Percentiles rank a stretch among this genome's conserved stretches.
These are phyloP conservation scores for Calameuta pallipes DNA, from an alignment of 2,888 invertebrate genomes.

Conservation along the genomic window DNA sequence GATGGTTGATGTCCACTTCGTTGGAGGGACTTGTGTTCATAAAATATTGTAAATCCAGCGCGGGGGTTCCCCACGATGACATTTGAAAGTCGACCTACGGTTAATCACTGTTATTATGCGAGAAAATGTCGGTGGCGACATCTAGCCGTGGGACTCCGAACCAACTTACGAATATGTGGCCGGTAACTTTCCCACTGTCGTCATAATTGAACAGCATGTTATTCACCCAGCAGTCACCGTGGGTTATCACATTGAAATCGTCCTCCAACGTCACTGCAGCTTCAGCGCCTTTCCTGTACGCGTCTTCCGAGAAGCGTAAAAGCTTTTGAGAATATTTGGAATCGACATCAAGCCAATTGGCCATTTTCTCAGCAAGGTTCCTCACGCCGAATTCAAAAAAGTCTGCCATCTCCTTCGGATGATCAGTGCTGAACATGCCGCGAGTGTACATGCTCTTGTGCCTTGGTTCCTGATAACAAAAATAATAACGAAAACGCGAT, in stretches of 20 bases:
- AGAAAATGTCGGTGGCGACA: background rate
- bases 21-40: slow-evolving; percentile 60
- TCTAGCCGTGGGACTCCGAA: no score
- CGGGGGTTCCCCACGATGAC: slow-evolving; percentile 63
- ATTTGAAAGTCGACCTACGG: slow-evolving; percentile 68
- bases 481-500: background rate
- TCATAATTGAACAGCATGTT: slow-evolving; percentile 61
- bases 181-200: slow-evolving; percentile 36
- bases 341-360: slow-evolving; percentile 46
- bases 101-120: background rate
- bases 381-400: slow-evolving; percentile 35
- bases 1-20: slow-evolving; percentile 35
- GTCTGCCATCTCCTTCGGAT: slow-evolving; percentile 27
- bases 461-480: slow-evolving; percentile 43
- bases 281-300: slow-evolving; percentile 27
- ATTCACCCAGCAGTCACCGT: slow-evolving; percentile 61
- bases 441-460: slow-evolving; percentile 32
- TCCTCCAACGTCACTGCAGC: slow-evolving; percentile 14
- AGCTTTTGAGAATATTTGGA: slow-evolving; percentile 45
- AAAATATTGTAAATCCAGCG: slow-evolving; percentile 67
- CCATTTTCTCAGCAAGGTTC: slow-evolving; percentile 32
- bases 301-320: slow-evolving; percentile 20
- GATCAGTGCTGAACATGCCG: slow-evolving; percentile 38
- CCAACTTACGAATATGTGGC: slow-evolving; percentile 54
- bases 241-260: slow-evolving; percentile 57